phyloP scores from a whole-genome alignment of 2,797 vertebrate species.

The Microctenopoma steveboyesi region DNA sequence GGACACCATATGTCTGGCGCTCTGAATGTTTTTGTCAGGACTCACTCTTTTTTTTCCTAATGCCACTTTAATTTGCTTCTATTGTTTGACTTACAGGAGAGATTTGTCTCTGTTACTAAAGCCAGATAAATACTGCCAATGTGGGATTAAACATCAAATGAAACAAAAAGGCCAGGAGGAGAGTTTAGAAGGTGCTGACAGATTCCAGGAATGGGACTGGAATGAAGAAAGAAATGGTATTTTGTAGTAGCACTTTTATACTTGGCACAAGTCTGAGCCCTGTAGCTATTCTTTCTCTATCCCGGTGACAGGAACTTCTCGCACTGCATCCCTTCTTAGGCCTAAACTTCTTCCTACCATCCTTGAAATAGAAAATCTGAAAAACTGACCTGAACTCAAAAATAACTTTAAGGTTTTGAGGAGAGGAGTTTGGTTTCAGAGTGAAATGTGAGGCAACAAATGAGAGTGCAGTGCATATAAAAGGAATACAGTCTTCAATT shows the following conservation, averaged over 20 bases:
- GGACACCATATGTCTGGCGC: neutral
- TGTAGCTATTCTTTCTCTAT: conserved; percentile 18
- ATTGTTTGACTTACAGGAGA: conserved; percentile 24
- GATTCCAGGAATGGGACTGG: conserved; percentile 29
- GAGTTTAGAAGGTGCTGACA: conserved; percentile 42
- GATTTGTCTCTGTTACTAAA: neutral
- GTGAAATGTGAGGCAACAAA: conserved; percentile 3
- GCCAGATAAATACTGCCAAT: conserved; percentile 18
- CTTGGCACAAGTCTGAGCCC: conserved; percentile 46
- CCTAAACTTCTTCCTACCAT: conserved; percentile 31
- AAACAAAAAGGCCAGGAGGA: conserved; percentile 43
- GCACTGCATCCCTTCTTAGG: conserved; percentile 5
- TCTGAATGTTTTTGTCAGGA: conserved; percentile 4
- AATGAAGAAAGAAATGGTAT: conserved; percentile 45
- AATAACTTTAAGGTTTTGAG: conserved; percentile 12
- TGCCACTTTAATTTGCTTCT: neutral
- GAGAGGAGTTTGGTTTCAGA: conserved; percentile 42
- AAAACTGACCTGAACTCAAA: conserved; percentile 40
- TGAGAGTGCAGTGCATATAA: neutral
- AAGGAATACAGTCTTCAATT: conserved; percentile 3
- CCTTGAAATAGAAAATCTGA: conserved; percentile 62
- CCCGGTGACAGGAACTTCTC: conserved; percentile 39
- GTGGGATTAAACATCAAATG: conserved; percentile 32
- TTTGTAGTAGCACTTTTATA: conserved; percentile 46
- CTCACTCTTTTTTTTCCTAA: conserved; percentile 1